Evolutionary conservation across 2,888 invertebrate species (phyloP).

Genomic region (Drosophila subquinaria): DNA sequence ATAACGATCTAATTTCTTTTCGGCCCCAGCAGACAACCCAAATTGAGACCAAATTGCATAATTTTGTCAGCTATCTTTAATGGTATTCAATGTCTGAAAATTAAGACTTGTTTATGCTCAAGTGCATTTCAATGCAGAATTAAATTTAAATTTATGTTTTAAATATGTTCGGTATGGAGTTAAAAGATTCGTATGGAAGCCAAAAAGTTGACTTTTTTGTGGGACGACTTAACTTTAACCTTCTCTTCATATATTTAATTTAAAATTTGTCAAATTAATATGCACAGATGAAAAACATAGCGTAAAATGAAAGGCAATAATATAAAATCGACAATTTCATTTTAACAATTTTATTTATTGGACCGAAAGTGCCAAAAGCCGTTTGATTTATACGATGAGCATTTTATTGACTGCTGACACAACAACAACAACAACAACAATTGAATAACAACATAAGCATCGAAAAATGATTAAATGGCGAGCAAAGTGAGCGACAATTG

Average conservation of each 20-base stretch:
- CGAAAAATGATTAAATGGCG: background rate
- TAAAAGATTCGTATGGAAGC: background rate
- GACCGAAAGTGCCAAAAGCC: conserved; percentile 42
- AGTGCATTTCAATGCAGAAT: background rate
- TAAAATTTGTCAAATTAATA: background rate
- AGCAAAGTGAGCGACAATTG: conserved; percentile 36
- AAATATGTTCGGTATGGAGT: background rate
- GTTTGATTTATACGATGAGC: conserved; percentile 34
- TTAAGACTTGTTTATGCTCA: background rate
- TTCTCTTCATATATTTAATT: background rate
- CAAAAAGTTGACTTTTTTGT: background rate
- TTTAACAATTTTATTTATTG: conserved; percentile 42
- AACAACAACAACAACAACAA: conserved; percentile 1
- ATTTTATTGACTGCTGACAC: conserved; percentile 34
- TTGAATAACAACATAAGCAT: background rate
- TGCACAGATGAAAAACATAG: background rate
- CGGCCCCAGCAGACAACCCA: conserved; percentile 21
- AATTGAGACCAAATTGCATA: conserved; percentile 8
- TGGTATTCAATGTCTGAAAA: conserved; percentile 1
- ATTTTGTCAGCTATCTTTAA: conserved; percentile 27
- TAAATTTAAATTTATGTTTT: background rate
- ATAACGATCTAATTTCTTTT: conserved; percentile 50
- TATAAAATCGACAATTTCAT: background rate
- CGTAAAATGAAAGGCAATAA: background rate
- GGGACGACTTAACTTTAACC: too few relatives aligned